Evolutionary conservation across 1,140 invertebrate genomes (phyloP).

Genomic region (Heliconius congener): DNA sequence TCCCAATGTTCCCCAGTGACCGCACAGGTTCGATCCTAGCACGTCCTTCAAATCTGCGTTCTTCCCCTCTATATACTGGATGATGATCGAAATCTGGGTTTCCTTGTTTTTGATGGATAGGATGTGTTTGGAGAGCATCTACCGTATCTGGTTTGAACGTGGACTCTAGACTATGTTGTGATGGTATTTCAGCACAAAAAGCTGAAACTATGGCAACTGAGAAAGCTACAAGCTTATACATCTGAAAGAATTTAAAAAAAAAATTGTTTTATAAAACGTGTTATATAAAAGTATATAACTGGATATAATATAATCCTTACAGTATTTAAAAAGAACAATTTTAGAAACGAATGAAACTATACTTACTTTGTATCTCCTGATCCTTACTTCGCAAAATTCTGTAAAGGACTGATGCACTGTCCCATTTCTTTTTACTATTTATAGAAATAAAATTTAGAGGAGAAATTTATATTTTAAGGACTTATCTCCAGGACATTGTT

Average conservation of each 20-base stretch:
- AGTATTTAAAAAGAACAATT: conserved; percentile 4
- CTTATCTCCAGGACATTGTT: conserved; percentile 59
- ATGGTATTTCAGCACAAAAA: conserved; percentile 59
- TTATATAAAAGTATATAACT: too few species aligned
- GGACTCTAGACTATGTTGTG: conserved; percentile 49
- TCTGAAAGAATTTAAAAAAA: conserved; percentile 53
- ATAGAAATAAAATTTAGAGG: conserved; percentile 37
- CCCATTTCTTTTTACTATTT: conserved; percentile 49
- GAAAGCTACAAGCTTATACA: conserved; percentile 48
- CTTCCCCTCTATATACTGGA: conserved; percentile 62
- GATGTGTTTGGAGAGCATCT: conserved; percentile 48
- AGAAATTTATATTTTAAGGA: conserved; percentile 32
- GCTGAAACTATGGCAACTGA: conserved; percentile 41
- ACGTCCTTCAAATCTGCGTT: conserved; percentile 49
- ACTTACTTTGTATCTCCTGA: conserved; percentile 44
- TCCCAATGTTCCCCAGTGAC: conserved; percentile 49
- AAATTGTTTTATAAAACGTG: too few species aligned
- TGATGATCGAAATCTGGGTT: conserved; percentile 48
- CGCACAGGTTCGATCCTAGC: conserved; percentile 61
- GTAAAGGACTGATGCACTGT: conserved; percentile 47
- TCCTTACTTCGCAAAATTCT: conserved; percentile 39
- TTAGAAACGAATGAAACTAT: conserved; percentile 5
- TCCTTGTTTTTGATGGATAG: conserved; percentile 51
- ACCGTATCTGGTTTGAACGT: conserved; percentile 49
- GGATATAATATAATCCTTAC: not conserved